Conservation (phyloP, 2,797 vertebrate species). For the Arctocebus calabarensis region DNA sequence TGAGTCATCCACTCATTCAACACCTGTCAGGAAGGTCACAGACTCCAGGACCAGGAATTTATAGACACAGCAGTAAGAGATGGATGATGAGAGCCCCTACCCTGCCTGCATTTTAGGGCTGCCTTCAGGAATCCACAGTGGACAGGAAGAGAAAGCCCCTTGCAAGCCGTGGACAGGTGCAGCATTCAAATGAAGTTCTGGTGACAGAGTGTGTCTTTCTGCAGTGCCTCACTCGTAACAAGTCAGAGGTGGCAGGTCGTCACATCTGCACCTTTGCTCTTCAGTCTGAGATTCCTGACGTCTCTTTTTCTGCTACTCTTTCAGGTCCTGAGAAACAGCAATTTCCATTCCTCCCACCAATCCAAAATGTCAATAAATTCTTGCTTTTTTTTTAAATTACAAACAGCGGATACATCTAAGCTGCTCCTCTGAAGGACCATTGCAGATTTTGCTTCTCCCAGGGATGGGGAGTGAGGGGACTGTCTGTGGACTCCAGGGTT, state of each 20-base stretch:
- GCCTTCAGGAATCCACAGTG: neutral
- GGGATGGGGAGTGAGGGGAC: no score
- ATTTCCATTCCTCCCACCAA: neutral
- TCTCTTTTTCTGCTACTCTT: neutral
- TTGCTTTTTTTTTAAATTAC: neutral
- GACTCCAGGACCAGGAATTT: neutral
- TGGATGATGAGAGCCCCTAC: neutral
- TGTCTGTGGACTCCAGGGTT: neutral
- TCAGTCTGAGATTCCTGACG: neutral
- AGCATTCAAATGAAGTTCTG: neutral
- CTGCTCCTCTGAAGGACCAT: neutral
- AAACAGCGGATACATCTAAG: neutral
- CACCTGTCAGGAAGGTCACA: neutral
- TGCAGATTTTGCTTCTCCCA: neutral
- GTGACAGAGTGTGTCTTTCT: neutral
- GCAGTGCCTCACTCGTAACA: neutral
- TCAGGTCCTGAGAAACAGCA: neutral
- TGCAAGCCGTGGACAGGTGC: neutral
- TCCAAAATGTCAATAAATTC: neutral
- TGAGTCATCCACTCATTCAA: neutral
- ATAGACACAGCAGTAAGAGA: neutral
- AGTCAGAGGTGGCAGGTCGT: neutral
- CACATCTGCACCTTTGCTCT: neutral
- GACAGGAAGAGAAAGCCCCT: neutral
- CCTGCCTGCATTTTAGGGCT: neutral